phyloP scores from a whole-genome alignment of 2,797 vertebrate genomes.

The Prionace glauca region DNA sequence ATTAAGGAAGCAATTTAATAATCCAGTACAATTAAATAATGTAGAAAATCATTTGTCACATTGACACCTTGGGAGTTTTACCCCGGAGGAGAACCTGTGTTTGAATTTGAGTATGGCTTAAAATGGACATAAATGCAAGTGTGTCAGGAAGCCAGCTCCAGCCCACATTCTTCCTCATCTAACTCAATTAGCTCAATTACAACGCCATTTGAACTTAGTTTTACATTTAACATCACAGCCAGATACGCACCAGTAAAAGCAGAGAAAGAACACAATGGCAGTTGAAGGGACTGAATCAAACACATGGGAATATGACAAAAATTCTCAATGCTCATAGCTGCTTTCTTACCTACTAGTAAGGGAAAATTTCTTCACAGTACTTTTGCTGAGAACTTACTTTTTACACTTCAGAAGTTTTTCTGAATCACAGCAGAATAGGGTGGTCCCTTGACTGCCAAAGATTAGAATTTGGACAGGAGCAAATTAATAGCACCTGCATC shows the following conservation, averaged over 20 bases:
- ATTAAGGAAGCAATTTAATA: constrained; percentile 4
- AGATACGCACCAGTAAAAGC: background rate
- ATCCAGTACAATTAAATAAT: background rate
- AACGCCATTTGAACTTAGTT: background rate
- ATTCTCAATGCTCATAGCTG: background rate
- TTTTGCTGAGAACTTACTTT: background rate
- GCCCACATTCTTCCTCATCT: background rate
- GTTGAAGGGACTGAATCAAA: background rate
- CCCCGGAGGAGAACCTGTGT: background rate
- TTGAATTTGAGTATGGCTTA: background rate
- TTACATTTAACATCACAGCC: background rate
- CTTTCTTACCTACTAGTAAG: background rate
- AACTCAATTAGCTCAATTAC: background rate
- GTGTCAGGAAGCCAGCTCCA: background rate
- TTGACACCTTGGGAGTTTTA: background rate
- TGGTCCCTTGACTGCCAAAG: background rate
- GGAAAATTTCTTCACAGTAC: background rate
- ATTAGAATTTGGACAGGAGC: background rate
- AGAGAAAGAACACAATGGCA: background rate
- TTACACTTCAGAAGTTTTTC: background rate
- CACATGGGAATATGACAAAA: background rate
- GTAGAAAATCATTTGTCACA: background rate
- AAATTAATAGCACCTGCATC: background rate
- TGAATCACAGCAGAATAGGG: background rate
- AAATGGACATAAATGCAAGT: background rate